A percentile compares a stretch with the other conserved stretches of the same genome.
Conservation (phyloP, 64 coral and sea anemone species). For the Pocillopora damicornis region DNA sequence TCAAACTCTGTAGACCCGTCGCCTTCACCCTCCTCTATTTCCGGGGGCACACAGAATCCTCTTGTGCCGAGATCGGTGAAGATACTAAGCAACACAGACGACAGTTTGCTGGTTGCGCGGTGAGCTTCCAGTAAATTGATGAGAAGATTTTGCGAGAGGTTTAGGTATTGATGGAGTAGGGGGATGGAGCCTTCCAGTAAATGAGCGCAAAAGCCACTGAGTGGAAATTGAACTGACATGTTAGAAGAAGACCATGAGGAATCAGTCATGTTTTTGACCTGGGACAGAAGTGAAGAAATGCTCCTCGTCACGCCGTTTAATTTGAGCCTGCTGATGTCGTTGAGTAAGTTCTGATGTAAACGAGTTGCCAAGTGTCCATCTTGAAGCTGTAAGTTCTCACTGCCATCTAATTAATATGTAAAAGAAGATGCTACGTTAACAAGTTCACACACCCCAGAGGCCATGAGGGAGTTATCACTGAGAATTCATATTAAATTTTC, state of each 20-base stretch:
- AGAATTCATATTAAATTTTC: no score
- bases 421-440: no score
- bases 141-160: conserved; percentile 49
- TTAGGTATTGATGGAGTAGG: conserved; percentile 70
- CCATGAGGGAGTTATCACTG: no score
- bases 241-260: not conserved
- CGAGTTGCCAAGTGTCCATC: conserved; percentile 45
- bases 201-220: not conserved
- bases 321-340: conserved; percentile 47
- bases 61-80: conserved; percentile 71
- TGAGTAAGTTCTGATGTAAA: conserved; percentile 28
- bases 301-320: conserved; percentile 1
- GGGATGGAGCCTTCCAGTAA: conserved; percentile 23
- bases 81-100: conserved; percentile 77
- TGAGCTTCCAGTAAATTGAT: conserved; percentile 63
- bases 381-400: conserved; percentile 23
- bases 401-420: not conserved
- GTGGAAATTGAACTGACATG: not conserved
- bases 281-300: conserved; percentile 12
- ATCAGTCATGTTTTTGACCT: conserved; percentile 33
- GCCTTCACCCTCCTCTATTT: conserved; percentile 73
- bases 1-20: conserved; percentile 88
- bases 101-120: conserved; percentile 67
- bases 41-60: conserved; percentile 92
- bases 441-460: no score